A percentile compares a stretch with the other conserved stretches of the same genome.
Evolutionary conservation across 1,140 invertebrate species (phyloP).

Genomic region (Venturia canescens): DNA sequence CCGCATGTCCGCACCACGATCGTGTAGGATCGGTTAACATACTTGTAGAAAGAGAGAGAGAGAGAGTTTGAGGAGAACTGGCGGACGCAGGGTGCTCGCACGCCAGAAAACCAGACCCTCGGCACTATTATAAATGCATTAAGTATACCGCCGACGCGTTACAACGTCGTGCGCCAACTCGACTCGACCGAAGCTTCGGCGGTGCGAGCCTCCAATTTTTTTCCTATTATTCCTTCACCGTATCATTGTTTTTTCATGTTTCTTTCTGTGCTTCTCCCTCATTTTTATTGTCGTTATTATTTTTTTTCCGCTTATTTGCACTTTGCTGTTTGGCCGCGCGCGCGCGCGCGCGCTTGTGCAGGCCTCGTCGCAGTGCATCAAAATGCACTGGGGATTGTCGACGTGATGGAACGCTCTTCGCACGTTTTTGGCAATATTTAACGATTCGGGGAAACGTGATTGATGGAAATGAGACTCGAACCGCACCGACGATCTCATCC

Average conservation of each 20-base stretch:
- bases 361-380: background rate
- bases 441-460: background rate
- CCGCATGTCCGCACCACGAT: too few relatives aligned
- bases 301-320: constrained; percentile 13
- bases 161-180: constrained; percentile 16
- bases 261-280: background rate
- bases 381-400: too few relatives aligned
- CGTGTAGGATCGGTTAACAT: constrained; percentile 27
- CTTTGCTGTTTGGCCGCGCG: background rate
- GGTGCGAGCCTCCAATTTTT: constrained; percentile 41
- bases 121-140: constrained; percentile 72
- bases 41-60: background rate
- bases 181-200: background rate
- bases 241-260: constrained; percentile 57
- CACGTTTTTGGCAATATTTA: background rate
- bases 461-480: background rate
- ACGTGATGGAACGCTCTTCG: too few relatives aligned
- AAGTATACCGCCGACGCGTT: constrained; percentile 55
- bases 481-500: background rate
- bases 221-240: constrained; percentile 49
- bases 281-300: constrained; percentile 5
- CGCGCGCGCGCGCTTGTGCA: too few relatives aligned
- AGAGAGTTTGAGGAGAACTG: constrained; percentile 58
- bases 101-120: constrained; percentile 58
- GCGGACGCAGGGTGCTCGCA: constrained; percentile 65